A percentile compares a stretch with the other conserved stretches of the same genome.
These are phyloP conservation scores for Leptinotarsa tumamoca DNA, from an alignment of 2,888 invertebrate species.

Conservation along the genomic window DNA sequence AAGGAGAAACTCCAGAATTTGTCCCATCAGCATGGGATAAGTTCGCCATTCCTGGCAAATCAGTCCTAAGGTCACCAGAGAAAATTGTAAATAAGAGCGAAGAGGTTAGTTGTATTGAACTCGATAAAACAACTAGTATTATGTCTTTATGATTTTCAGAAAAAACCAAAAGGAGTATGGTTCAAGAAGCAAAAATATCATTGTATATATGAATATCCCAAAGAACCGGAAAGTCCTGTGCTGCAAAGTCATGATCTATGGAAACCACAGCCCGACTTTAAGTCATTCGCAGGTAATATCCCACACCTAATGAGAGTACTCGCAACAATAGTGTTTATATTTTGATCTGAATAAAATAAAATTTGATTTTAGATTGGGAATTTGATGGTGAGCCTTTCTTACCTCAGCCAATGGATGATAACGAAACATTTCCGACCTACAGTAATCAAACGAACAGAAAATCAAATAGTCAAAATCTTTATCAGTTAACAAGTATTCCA, in stretches of 20 bases:
- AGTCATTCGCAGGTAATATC: slow-evolving; percentile 67
- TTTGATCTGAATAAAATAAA: background rate
- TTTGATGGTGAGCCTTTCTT: slow-evolving; percentile 60
- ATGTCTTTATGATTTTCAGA: slow-evolving; percentile 50
- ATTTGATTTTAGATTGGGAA: slow-evolving; percentile 64
- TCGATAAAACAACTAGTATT: background rate
- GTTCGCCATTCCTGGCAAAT: slow-evolving; percentile 80
- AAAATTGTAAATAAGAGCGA: slow-evolving; percentile 63
- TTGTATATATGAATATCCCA: slow-evolving; percentile 87
- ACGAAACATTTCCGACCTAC: slow-evolving; percentile 47
- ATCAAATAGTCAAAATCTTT: slow-evolving; percentile 52
- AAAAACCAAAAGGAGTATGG: slow-evolving; percentile 71
- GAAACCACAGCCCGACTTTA: slow-evolving; percentile 59
- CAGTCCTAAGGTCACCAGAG: slow-evolving; percentile 76
- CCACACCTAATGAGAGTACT: background rate
- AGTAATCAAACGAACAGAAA: slow-evolving; percentile 49
- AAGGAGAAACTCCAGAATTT: slow-evolving; percentile 77
- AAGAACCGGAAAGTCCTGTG: slow-evolving; percentile 72
- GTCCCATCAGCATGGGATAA: slow-evolving; percentile 87
- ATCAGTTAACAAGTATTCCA: slow-evolving; percentile 55
- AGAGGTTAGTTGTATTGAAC: slow-evolving; percentile 42
- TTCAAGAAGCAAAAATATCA: slow-evolving; percentile 88
- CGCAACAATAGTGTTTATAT: background rate
- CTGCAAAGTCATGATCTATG: slow-evolving; percentile 62
- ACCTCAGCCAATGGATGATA: slow-evolving; percentile 48